phyloP scores from a whole-genome alignment of 2,113 vertebrate genomes.

The Corvus hawaiiensis region DNA sequence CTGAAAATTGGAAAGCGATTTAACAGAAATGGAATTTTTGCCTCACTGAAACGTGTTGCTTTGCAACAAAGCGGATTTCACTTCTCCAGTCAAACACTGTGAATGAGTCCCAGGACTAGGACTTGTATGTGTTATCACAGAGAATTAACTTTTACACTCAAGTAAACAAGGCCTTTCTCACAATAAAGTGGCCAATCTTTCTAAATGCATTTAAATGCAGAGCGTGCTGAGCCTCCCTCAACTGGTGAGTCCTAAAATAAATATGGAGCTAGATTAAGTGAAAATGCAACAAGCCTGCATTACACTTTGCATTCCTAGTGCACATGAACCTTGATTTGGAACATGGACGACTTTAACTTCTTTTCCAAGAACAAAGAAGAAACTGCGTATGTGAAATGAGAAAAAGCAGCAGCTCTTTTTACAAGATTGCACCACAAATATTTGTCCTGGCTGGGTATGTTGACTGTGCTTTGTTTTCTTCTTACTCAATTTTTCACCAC shows the following conservation, averaged over 20 bases:
- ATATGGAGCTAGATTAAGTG: not conserved
- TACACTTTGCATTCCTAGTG: not conserved
- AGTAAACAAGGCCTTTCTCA: slow-evolving; percentile 74
- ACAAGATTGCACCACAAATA: not conserved
- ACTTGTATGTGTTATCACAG: slow-evolving; percentile 54
- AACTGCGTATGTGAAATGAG: rapidly evolving
- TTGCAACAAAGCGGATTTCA: slow-evolving; percentile 83
- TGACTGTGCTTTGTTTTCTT: not conserved
- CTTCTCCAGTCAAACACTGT: slow-evolving; percentile 68
- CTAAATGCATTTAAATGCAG: slow-evolving; percentile 53
- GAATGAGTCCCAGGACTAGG: slow-evolving; percentile 66
- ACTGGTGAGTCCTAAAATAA: not conserved
- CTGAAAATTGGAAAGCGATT: slow-evolving; percentile 58
- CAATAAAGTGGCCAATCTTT: slow-evolving; percentile 47
- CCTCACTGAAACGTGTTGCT: slow-evolving; percentile 78
- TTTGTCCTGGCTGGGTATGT: not conserved
- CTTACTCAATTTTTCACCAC: not conserved
- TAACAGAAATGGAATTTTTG: slow-evolving; percentile 79
- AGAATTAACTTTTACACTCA: slow-evolving; percentile 65
- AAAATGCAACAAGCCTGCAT: not conserved
- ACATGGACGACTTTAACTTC: not conserved
- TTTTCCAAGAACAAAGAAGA: not conserved
- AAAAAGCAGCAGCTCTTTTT: not conserved
- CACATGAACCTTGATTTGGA: not conserved
- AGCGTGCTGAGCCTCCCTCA: not conserved